These are phyloP conservation scores for Melitaea cinxia DNA, from an alignment of 1,140 invertebrate genomes.

Conservation along the genomic window DNA sequence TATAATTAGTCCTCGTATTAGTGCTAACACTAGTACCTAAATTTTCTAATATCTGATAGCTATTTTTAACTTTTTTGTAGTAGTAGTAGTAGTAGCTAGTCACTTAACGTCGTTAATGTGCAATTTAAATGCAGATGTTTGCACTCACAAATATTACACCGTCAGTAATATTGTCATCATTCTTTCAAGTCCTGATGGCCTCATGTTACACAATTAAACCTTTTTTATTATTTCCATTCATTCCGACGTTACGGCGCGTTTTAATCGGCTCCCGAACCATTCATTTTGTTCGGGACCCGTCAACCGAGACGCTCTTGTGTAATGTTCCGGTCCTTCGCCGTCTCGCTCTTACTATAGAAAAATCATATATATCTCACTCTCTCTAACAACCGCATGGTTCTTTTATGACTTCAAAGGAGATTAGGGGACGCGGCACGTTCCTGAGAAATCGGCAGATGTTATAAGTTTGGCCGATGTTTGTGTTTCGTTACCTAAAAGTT, in stretches of 20 bases:
- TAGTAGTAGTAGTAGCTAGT: neutral
- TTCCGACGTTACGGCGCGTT: conserved; percentile 66
- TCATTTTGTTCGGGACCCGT: conserved; percentile 75
- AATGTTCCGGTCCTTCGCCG: conserved; percentile 61
- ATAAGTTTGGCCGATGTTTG: conserved; percentile 61
- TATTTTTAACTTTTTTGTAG: neutral
- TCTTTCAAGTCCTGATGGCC: conserved; percentile 43
- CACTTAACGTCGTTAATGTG: neutral
- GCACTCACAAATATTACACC: conserved; percentile 13
- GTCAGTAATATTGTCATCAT: conserved; percentile 36
- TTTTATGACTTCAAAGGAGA: conserved; percentile 64
- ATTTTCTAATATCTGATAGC: no score
- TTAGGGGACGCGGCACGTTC: conserved; percentile 74
- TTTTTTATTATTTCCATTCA: conserved; percentile 68
- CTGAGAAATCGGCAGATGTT: conserved; percentile 78
- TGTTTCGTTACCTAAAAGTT: conserved; percentile 51
- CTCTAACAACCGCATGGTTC: conserved; percentile 57
- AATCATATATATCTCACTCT: conserved; percentile 36
- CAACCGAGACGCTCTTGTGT: conserved; percentile 72
- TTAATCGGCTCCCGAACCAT: conserved; percentile 70
- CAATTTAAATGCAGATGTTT: conserved; percentile 28
- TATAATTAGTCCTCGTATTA: no score
- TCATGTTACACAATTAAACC: conserved; percentile 65
- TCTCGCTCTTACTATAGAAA: conserved; percentile 40
- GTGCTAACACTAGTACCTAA: no score